Conservation (phyloP, 2,113 vertebrate genomes). For the Xenotilapia longispinis region DNA sequence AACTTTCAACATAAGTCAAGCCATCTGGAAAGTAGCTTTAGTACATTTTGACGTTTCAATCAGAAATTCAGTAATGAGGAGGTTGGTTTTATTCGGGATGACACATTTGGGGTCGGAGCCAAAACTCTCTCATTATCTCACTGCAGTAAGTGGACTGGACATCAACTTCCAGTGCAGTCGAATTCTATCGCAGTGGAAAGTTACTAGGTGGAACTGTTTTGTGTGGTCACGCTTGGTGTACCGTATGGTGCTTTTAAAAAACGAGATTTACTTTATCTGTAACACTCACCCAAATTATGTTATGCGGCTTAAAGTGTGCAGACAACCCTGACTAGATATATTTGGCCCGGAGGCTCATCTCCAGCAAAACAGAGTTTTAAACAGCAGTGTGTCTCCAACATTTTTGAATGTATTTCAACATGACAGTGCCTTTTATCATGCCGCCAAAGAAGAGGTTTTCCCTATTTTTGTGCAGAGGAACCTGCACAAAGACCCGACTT, state of each 20-base stretch:
- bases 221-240: neutral
- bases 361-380: neutral
- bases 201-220: neutral
- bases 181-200: neutral
- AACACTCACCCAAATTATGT: neutral
- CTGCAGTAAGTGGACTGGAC: neutral
- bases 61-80: neutral
- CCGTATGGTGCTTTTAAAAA: neutral
- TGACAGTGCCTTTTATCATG: fast-evolving
- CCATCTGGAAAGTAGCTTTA: neutral
- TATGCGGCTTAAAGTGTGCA: neutral
- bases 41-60: neutral
- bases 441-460: neutral
- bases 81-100: neutral
- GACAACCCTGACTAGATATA: neutral
- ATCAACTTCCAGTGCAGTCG: neutral
- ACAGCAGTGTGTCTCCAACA: neutral
- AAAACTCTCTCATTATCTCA: neutral
- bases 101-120: neutral
- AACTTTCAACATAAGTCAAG: neutral
- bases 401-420: neutral
- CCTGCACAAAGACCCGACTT: neutral
- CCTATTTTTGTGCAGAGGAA: neutral
- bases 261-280: neutral
- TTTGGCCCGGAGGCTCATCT: neutral